phyloP scores from a whole-genome alignment of 2,113 vertebrate genomes.

The Heteronetta atricapilla region DNA sequence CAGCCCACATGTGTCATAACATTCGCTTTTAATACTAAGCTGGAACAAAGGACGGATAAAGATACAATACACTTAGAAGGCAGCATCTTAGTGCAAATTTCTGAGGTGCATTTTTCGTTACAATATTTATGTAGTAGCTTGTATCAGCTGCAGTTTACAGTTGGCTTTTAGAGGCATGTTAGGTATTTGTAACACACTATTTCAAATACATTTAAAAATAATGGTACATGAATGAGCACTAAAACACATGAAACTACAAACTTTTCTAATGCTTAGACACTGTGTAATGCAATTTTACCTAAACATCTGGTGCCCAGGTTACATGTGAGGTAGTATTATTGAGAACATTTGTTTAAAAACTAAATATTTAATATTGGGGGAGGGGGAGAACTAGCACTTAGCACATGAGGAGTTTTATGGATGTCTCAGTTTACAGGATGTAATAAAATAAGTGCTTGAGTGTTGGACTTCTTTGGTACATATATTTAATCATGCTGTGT shows the following conservation, averaged over 20 bases:
- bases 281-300: slow-evolving; percentile 65
- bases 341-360: slow-evolving; percentile 76
- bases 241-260: slow-evolving; percentile 70
- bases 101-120: not conserved
- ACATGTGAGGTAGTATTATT: slow-evolving; percentile 66
- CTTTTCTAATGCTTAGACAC: slow-evolving; percentile 56
- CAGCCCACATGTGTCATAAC: not conserved
- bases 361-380: slow-evolving; percentile 66
- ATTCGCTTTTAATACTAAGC: not conserved
- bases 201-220: slow-evolving; percentile 67
- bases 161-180: slow-evolving; percentile 70
- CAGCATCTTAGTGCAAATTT: slow-evolving; percentile 3
- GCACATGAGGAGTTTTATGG: slow-evolving; percentile 69
- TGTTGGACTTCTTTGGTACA: slow-evolving; percentile 70
- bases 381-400: slow-evolving; percentile 63
- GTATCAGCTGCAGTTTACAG: slow-evolving; percentile 65
- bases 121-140: not conserved
- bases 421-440: slow-evolving; percentile 75
- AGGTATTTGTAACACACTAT: slow-evolving; percentile 68
- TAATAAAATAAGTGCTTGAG: slow-evolving; percentile 69
- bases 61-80: not conserved
- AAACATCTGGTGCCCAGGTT: slow-evolving; percentile 80
- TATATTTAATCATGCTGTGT: slow-evolving; percentile 69
- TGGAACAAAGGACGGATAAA: not conserved
- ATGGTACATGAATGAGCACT: slow-evolving; percentile 61